These are phyloP conservation scores for Amphipoea lucens DNA, from an alignment of 2,888 invertebrate genomes.

Conservation along the genomic window DNA sequence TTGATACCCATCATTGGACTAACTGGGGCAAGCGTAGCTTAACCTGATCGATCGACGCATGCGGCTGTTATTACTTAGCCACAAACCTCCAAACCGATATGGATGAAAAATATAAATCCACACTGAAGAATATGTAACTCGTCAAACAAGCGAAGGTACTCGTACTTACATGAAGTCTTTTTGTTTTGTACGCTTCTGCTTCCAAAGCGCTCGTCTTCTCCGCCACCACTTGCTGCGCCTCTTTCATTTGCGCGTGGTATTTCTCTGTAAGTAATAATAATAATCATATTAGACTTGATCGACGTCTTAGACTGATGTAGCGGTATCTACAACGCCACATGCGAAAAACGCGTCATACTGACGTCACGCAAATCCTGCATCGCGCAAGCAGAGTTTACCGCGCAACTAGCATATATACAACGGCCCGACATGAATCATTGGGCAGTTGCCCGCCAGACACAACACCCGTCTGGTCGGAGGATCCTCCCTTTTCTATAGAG, in stretches of 20 bases:
- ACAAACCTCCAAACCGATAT: neutral
- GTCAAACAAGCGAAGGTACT: slow-evolving; percentile 64
- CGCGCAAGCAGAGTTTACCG: too few species aligned
- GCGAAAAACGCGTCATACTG: too few species aligned
- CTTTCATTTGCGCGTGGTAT: slow-evolving; percentile 99
- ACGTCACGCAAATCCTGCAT: too few species aligned
- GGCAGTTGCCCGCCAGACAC: too few species aligned
- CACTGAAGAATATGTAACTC: neutral
- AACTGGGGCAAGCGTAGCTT: neutral
- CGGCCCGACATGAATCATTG: too few species aligned
- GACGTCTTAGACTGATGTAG: neutral
- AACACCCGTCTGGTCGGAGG: too few species aligned
- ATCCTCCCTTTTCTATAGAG: too few species aligned
- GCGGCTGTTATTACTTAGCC: neutral
- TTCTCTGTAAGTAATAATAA: slow-evolving; percentile 92
- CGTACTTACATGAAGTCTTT: slow-evolving; percentile 94
- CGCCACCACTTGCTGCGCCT: slow-evolving; percentile 98
- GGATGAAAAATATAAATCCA: neutral
- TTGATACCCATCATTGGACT: neutral
- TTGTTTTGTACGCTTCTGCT: slow-evolving; percentile 98
- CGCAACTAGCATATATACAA: too few species aligned
- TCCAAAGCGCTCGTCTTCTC: slow-evolving; percentile 99
- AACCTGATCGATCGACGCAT: neutral
- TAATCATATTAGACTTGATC: neutral
- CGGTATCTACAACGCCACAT: too few species aligned